Evolutionary conservation across 2,888 invertebrate species (phyloP), one percentile per base, ranked within the genome.

Genomic region (Cordilura impudica): DNA sequence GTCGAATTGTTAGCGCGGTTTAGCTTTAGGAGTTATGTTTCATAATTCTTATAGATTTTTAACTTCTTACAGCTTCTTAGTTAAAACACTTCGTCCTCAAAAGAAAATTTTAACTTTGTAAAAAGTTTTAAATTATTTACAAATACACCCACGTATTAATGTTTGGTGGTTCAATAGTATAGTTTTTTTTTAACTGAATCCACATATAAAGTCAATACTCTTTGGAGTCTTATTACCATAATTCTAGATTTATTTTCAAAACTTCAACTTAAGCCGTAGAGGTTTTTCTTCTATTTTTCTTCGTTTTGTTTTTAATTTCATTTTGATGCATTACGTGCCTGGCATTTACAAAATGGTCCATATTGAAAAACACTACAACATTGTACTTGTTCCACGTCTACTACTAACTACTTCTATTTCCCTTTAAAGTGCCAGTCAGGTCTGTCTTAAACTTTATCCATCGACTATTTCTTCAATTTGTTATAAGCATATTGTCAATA

Each of bases 321-420:
- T 31, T 67, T 54, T 63, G 43, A 63, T 56, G 56, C 45, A 63
- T 54, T 75, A 79, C 79, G 79, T 79, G 79, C 31, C 51, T 71
- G 61, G 79, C 60, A 71, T 79, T 67, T 61, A 31, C 63, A 58
- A 71, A 60, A 49, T 51, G 54, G 23, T 56, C 69, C 61, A 67
- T 47, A 60, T 43, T 35, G 43, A 73, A 39, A 39, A 12, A n/a
- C n/a, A n/a, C 35, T n/a, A 39, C 35, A 8, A n/a, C 26, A 39
- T n/a, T 39, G 35, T 39, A 39, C 35, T 39, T 39, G 35, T 39
- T 39, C n/a, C 4, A 39, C n/a, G 35, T 39, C 35, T 39, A 31
- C 35, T 39, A 31, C 8, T 8, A 31, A 39, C n/a, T n/a, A 39
- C 35, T 39, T n/a, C 12, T 39, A 39, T 39, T 39, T 39, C n/a